phyloP scores from a whole-genome alignment of 2,888 invertebrate species.

The Rotaria magnacalcarata region DNA sequence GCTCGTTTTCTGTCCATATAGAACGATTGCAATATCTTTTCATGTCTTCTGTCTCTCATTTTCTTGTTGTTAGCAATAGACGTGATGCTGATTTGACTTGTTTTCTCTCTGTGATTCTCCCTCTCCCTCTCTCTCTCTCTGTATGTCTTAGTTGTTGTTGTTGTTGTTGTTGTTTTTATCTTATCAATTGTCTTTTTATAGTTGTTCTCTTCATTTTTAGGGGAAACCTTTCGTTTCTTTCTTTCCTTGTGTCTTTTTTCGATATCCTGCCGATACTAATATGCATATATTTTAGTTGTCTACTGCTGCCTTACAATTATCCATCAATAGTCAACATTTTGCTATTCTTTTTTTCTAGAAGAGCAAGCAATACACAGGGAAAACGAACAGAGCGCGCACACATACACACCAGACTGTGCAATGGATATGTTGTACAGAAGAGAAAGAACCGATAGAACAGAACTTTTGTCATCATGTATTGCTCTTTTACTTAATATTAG shows the following conservation, averaged over 20 bases:
- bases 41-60: not conserved
- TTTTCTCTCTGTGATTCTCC: not conserved
- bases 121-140: not conserved
- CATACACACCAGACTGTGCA: not conserved
- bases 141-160: not conserved
- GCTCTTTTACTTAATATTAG: not conserved
- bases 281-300: not conserved
- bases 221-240: not conserved
- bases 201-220: not conserved
- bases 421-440: not conserved
- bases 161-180: not conserved
- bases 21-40: not conserved
- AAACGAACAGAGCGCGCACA: not conserved
- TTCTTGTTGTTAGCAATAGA: not conserved
- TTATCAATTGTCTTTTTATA: constrained; percentile 26
- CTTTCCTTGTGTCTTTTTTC: not conserved
- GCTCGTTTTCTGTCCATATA: not conserved
- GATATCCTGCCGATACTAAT: not conserved
- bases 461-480: not conserved
- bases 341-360: not conserved
- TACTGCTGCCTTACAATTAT: constrained; percentile 4
- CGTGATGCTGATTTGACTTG: not conserved
- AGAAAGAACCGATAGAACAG: not conserved
- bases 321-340: not conserved
- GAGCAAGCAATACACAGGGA: not conserved